These are phyloP conservation scores for Antechinus stuartii DNA, from an alignment of 2,113 vertebrate genomes.

Conservation along the genomic window DNA sequence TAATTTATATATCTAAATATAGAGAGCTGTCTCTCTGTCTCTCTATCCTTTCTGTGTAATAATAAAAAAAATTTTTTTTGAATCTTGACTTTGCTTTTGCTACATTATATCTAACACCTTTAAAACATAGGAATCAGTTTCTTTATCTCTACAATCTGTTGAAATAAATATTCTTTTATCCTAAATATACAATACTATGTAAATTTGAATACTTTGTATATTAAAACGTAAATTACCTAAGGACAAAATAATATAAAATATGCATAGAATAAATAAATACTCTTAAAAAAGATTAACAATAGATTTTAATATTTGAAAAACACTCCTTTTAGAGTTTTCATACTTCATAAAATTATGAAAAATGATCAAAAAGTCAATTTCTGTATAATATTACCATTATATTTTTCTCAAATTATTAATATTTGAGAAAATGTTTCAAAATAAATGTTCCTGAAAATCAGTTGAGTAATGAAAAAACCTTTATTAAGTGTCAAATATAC, in stretches of 20 bases:
- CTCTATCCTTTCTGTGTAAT: neutral
- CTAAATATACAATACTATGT: neutral
- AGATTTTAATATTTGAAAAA: neutral
- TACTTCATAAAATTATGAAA: neutral
- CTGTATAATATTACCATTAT: neutral
- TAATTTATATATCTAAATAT: neutral
- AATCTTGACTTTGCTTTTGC: neutral
- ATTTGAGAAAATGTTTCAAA: too few relatives aligned
- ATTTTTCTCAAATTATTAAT: too few relatives aligned
- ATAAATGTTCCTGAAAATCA: too few relatives aligned
- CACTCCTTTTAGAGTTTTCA: neutral
- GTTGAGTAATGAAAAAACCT: too few relatives aligned
- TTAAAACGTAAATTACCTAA: neutral
- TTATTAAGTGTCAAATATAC: too few relatives aligned
- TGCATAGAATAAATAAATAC: neutral
- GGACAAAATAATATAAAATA: neutral
- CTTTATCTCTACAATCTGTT: neutral
- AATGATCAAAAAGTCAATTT: neutral
- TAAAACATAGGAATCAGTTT: neutral
- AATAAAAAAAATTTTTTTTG: neutral
- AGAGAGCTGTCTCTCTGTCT: neutral
- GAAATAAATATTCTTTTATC: neutral
- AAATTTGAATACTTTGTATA: neutral
- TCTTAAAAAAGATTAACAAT: neutral
- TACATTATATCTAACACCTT: neutral